phyloP scores from a whole-genome alignment of 2,113 vertebrate species.

The Acanthochromis polyacanthus region DNA sequence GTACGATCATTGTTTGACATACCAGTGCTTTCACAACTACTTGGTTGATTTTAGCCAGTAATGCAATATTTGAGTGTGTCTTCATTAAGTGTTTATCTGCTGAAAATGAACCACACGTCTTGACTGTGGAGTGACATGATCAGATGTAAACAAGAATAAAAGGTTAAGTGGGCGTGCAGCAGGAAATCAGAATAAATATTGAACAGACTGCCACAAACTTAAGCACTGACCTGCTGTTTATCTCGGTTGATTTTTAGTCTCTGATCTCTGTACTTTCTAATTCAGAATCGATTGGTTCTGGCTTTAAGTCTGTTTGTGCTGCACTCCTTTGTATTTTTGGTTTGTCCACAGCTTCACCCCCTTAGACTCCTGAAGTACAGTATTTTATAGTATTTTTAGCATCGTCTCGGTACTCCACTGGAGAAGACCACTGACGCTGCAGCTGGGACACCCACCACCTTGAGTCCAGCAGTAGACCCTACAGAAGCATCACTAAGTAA shows the following conservation, averaged over 20 bases:
- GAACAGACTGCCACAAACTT: slow-evolving; percentile 28
- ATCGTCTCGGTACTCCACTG: slow-evolving; percentile 2
- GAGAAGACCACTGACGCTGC: slow-evolving; percentile 14
- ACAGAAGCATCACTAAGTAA: background rate
- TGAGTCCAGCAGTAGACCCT: background rate
- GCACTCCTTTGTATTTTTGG: slow-evolving; percentile 21
- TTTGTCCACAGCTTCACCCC: slow-evolving; percentile 11
- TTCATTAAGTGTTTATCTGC: background rate
- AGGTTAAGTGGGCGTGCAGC: background rate
- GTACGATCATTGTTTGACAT: background rate
- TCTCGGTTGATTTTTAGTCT: slow-evolving; percentile 29
- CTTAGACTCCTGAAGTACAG: slow-evolving; percentile 8
- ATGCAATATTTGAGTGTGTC: background rate
- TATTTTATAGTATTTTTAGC: slow-evolving; percentile 37
- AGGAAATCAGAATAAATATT: slow-evolving; percentile 12
- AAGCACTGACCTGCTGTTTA: slow-evolving; percentile 24
- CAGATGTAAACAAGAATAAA: slow-evolving; percentile 1
- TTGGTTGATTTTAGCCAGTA: background rate
- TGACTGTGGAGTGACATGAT: background rate
- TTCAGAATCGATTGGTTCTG: slow-evolving; percentile 56
- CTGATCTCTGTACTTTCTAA: slow-evolving; percentile 39
- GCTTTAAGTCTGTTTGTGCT: slow-evolving; percentile 33
- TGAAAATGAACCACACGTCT: background rate
- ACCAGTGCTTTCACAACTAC: background rate
- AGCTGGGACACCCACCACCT: background rate